Base-by-base conservation (phyloP, 2,113 vertebrate species). In the Sigmodon hispidus region DNA sequence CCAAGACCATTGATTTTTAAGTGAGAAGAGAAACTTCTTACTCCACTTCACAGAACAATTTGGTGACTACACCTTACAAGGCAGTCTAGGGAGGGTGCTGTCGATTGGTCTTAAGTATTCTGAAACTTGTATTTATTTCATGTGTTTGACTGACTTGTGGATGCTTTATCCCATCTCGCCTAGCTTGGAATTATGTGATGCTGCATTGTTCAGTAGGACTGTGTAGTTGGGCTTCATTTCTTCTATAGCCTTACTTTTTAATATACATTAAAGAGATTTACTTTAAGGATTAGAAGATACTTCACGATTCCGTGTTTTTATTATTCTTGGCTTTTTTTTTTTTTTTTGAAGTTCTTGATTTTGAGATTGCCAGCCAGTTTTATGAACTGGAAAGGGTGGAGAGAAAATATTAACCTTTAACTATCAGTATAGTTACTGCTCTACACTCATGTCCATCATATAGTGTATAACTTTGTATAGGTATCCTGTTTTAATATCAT, bases 41-140 rank as follows among this genome's bases (percentile, higher is more conserved):
- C 17, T 97, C 85, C 55, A 59, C 17, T 89, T 34, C 90, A 77
- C 89, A 94, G 69, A 45, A 70, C 93, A 1, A 69, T 94, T 90
- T 94, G 7, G 16, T 61, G 67, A 94, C 12, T 48, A 50, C 45
- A 40, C 55, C 85, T 93, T 70, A 67, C 48, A 94, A 29, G 12
- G 36, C 1, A 1, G 36, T 36, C 36, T 0, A 10, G 22, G 21
- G 4, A 48, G 52, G 10, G 77, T 63, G n/a, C 87, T 29, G 13
- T 76, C 63, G 90, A 45, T 93, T 96, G n/a, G 22, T 93, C 69
- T 93, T 76, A 75, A 85, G 90, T 50, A 26, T 0, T 55, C 0
- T 0, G 4, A 22, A 57, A 81, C 87, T 95, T 89, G 57, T 50
- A 48, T 73, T 88, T 50, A 48, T 73, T 88, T 79, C 34, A 86